Base-by-base conservation (phyloP, 2,113 vertebrate species). In the Numida meleagris region DNA sequence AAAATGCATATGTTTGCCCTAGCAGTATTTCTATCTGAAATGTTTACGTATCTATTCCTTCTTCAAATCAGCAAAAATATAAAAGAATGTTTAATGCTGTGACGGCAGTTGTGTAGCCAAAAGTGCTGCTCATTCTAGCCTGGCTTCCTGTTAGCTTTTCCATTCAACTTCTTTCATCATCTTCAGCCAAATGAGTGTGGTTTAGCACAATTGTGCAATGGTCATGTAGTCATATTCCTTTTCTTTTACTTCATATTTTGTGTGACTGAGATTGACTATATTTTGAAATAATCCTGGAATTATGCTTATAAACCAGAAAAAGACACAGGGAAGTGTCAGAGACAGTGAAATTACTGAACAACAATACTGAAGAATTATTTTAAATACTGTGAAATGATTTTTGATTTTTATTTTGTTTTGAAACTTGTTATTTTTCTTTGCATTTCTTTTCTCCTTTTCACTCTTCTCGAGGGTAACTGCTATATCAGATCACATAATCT, bases 381-480 rank as follows among this genome's bases (percentile, higher is more conserved):
- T 27, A 45, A 68, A 89, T 82, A 71, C 13, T 63, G 25, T 70
- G 43, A 34, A 7, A 11, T 20, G 20, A 87, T 38, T 75, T 84
- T 29, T 7, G 5, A 27, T 84, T 92, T 94, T 92, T 93, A 43
- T 86, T 90, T 90, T 89, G 14, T 3, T 81, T 94, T 93, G 84
- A 87, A 91, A 71, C 11, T 8, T 71, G 7, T 43, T 86, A 66
- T 59, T 75, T 27, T 80, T 43, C 31, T n/a, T 34, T 58, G n/a
- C 6, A n/a, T 59, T 55, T 67, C n/a, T 53, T 67, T 89, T 82
- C 43, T 65, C 62, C 78, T 51, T 48, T 42, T 53, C 61, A 38
- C 80, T 81, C 42, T 38, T 68, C 86, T 66, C n/a, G 48, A 61
- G 45, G 23, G 59, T 79, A 86, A 67, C 91, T 95, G 63, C 55